Evolutionary conservation across 1,140 invertebrate species (phyloP).

Genomic region (Eumaeus atala): DNA sequence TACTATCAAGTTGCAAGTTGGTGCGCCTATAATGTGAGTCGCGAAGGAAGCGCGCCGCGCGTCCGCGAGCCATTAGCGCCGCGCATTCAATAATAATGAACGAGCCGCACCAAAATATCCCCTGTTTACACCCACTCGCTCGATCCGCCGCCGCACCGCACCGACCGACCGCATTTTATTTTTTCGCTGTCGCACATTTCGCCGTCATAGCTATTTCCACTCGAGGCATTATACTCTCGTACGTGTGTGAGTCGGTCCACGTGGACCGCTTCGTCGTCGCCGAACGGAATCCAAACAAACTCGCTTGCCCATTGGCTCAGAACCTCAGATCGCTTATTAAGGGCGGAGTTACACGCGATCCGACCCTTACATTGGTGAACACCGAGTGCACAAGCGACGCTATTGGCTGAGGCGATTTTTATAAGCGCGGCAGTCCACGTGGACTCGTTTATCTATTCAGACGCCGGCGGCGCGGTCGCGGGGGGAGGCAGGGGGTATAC

Average conservation of each 20-base stretch:
- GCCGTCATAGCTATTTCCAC: slow-evolving; percentile 75
- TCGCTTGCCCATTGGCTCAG: slow-evolving; percentile 38
- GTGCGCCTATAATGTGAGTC: slow-evolving; percentile 26
- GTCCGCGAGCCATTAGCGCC: slow-evolving; percentile 61
- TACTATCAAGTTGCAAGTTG: too few relatives aligned
- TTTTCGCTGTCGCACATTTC: slow-evolving; percentile 76
- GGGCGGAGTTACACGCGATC: slow-evolving; percentile 69
- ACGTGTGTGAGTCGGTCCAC: slow-evolving; percentile 67
- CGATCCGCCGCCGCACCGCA: slow-evolving; percentile 54
- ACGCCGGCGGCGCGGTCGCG: slow-evolving; percentile 72
- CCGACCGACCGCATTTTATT: slow-evolving; percentile 74
- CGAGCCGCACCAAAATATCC: slow-evolving; percentile 70
- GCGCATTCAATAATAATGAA: slow-evolving; percentile 72
- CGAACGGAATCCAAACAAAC: slow-evolving; percentile 49
- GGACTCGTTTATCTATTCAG: slow-evolving; percentile 76
- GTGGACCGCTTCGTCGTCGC: slow-evolving; percentile 64
- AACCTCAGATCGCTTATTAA: slow-evolving; percentile 72
- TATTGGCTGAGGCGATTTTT: slow-evolving; percentile 70
- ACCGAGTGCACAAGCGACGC: slow-evolving; percentile 25
- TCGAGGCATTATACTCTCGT: slow-evolving; percentile 71
- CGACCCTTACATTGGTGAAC: slow-evolving; percentile 40
- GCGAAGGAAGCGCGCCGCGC: slow-evolving; percentile 38
- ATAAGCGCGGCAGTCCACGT: slow-evolving; percentile 71
- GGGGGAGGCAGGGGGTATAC: slow-evolving; percentile 71
- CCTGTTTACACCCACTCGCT: slow-evolving; percentile 72